Evolutionary conservation across 2,113 vertebrate genomes (phyloP), one percentile per base, ranked within the genome.

Genomic region (Centrocercus urophasianus): DNA sequence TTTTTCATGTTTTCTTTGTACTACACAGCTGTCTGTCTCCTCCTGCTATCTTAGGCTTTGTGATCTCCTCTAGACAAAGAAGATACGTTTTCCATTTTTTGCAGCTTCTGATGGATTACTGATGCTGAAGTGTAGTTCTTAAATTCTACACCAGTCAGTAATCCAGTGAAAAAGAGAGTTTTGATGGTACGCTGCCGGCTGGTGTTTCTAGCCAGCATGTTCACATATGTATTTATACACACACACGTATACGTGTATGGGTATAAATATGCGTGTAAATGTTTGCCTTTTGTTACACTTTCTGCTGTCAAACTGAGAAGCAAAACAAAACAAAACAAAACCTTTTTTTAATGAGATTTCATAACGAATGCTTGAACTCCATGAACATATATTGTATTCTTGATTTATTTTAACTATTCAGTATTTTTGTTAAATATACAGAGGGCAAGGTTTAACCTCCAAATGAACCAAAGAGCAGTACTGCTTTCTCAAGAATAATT

Each of bases 381-480:
- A 1, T 50, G 69, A 71, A 72, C 24, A 27, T 80, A 80, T 80
- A 56, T 17, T 70, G 43, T 20, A 60, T 20, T 85, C 69, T 83
- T 20, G 11, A 48, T 90, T 88, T 66, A 67, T 85, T 89, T 93
- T 47, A 91, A 19, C 27, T 83, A 4, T 81, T 89, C 17, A 19
- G 43, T 60, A 50, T 42, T 82, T 94, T 88, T 87, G n/a, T 81
- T 94, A 88, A 52, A 88, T 71, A 42, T 40, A 40, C 24, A 82
- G 57, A 88, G 78, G 64, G 45, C 38, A 66, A 69, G 57, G 18
- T 78, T 90, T 96, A 94, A 90, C 81, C 74, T 93, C 66, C 74
- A 74, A 69, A 79, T 34, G 36, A 70, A 25, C 77, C 40, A 78
- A 42, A 74, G 27, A 90, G 52, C 77, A 72, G 72, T 93, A 45